These are phyloP conservation scores for Eulithis testata DNA, from an alignment of 2,888 invertebrate species.

Conservation along the genomic window DNA sequence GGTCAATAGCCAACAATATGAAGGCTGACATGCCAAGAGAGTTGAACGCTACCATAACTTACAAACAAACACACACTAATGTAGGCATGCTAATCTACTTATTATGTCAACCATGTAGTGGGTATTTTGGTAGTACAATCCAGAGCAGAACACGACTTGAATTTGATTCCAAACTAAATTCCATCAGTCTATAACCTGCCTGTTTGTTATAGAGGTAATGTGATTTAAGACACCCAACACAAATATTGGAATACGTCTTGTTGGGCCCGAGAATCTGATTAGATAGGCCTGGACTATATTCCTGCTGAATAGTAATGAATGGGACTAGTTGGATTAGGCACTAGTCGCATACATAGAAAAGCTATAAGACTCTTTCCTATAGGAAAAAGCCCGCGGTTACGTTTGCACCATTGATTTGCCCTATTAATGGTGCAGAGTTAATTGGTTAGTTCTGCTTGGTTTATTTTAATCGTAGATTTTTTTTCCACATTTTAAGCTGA, in stretches of 20 bases:
- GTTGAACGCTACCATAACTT: slow-evolving; percentile 15
- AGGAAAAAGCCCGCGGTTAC: no score
- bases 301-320: slow-evolving; percentile 67
- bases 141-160: slow-evolving; percentile 70
- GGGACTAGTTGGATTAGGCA: slow-evolving; percentile 48
- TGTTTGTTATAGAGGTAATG: slow-evolving; percentile 74
- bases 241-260: slow-evolving; percentile 78
- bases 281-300: slow-evolving; percentile 66
- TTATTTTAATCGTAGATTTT: no score
- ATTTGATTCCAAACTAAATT: slow-evolving; percentile 77
- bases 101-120: slow-evolving; percentile 30
- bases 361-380: slow-evolving; percentile 9
- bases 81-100: slow-evolving; percentile 26
- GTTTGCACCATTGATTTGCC: no score
- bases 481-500: no score
- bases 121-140: slow-evolving; percentile 34
- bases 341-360: slow-evolving; percentile 26
- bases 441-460: no score
- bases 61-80: slow-evolving; percentile 7
- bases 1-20: slow-evolving; percentile 11
- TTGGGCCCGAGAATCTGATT: slow-evolving; percentile 68
- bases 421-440: no score
- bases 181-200: slow-evolving; percentile 73
- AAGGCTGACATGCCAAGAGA: slow-evolving; percentile 17
- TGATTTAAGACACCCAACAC: slow-evolving; percentile 79